Percentiles rank a stretch among this genome's conserved stretches.
phyloP scores from a whole-genome alignment of 2,797 vertebrate species.

The Sarcoramphus papa region DNA sequence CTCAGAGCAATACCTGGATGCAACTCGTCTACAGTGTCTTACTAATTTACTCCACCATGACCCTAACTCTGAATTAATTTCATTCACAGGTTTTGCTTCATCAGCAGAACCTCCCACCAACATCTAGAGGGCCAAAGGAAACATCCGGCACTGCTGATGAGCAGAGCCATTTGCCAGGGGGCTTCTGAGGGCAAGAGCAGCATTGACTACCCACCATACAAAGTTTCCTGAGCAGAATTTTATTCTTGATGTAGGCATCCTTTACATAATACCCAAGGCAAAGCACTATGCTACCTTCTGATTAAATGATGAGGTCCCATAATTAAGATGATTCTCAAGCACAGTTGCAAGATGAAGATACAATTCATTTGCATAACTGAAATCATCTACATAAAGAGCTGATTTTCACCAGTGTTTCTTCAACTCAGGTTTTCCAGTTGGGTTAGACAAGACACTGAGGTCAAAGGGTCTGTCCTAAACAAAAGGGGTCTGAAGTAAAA shows the following conservation, averaged over 20 bases:
- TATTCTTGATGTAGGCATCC: background rate
- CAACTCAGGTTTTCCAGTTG: background rate
- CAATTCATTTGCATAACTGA: conserved; percentile 32
- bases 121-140: background rate
- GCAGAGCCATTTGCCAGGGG: background rate
- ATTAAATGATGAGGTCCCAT: background rate
- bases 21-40: background rate
- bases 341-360: background rate
- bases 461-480: background rate
- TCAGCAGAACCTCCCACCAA: background rate
- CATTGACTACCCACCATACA: background rate
- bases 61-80: background rate
- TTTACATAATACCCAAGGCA: background rate
- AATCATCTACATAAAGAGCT: background rate
- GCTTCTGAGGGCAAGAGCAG: background rate
- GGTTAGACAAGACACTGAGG: background rate
- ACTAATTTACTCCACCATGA: background rate
- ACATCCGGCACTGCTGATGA: background rate
- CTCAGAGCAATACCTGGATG: background rate
- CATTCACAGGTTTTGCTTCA: background rate
- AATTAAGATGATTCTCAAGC: conserved; percentile 33
- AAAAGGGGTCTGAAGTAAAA: background rate
- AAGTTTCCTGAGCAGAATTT: background rate
- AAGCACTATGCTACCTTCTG: background rate
- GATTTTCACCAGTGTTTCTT: background rate